phyloP scores from a whole-genome alignment of 2,113 vertebrate genomes.

The Apteryx owenii region DNA sequence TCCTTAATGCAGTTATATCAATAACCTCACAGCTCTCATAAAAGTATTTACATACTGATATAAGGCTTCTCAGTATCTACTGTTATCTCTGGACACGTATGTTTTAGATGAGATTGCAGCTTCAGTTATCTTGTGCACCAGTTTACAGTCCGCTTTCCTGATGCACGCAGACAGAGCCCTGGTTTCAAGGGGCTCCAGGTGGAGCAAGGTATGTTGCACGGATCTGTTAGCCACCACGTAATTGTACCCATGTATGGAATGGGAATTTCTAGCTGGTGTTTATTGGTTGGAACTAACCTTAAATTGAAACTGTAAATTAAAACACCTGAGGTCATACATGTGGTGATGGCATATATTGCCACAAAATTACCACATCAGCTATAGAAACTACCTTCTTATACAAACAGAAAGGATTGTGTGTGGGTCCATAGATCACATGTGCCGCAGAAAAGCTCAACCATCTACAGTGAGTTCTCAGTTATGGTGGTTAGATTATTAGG shows the following conservation, averaged over 20 bases:
- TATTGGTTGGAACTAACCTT: not conserved
- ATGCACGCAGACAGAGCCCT: not conserved
- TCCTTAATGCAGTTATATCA: not conserved
- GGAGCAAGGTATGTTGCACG: not conserved
- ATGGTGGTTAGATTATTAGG: not conserved
- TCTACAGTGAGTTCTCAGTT: not conserved
- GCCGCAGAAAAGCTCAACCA: not conserved
- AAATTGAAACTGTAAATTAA: not conserved
- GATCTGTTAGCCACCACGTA: accelerated
- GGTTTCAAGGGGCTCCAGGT: not conserved
- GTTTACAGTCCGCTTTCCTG: accelerated
- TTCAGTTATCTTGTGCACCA: not conserved
- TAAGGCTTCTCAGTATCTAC: not conserved
- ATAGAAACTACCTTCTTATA: not conserved
- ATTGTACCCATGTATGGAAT: not conserved
- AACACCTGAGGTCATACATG: not conserved
- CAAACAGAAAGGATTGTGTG: not conserved
- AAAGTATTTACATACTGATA: not conserved
- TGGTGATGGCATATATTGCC: not conserved
- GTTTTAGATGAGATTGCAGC: not conserved
- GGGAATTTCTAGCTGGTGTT: not conserved
- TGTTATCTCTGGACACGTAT: not conserved
- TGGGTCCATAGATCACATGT: not conserved
- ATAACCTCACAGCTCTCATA: not conserved
- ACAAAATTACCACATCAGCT: not conserved